Conservation (phyloP, 2,888 invertebrate species). For the Pachycephus smyrnensis region DNA sequence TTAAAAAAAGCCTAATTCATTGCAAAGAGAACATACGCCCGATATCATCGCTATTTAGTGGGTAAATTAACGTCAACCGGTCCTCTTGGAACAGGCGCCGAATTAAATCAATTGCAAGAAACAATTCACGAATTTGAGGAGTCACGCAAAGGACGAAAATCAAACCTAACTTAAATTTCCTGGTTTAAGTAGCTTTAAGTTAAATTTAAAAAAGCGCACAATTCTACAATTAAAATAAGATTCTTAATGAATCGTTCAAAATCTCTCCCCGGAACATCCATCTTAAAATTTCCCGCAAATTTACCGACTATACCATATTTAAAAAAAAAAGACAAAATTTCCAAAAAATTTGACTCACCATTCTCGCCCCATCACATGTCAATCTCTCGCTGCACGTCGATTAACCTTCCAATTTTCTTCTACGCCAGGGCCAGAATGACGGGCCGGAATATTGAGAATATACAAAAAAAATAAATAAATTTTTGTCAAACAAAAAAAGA, state of each 20-base stretch:
- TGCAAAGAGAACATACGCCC: neutral
- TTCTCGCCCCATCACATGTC: constrained; percentile 27
- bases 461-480: neutral
- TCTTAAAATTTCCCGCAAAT: neutral
- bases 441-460: neutral
- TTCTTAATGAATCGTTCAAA: neutral
- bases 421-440: neutral
- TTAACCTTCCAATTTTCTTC: neutral
- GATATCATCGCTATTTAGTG: no score
- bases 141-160: neutral
- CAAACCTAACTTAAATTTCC: no score
- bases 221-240: neutral
- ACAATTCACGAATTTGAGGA: neutral
- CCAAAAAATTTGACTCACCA: constrained; percentile 22
- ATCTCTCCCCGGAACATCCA: neutral
- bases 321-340: neutral
- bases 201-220: no score
- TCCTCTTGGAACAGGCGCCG: neutral
- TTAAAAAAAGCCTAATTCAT: neutral
- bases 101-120: neutral
- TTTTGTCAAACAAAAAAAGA: constrained; percentile 1
- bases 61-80: neutral
- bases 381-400: neutral
- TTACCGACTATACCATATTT: neutral
- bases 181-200: no score